Percentiles rank a stretch among this genome's conserved stretches.
phyloP scores from a whole-genome alignment of 1,140 invertebrate species.

The Mizuhopecten yessoensis region DNA sequence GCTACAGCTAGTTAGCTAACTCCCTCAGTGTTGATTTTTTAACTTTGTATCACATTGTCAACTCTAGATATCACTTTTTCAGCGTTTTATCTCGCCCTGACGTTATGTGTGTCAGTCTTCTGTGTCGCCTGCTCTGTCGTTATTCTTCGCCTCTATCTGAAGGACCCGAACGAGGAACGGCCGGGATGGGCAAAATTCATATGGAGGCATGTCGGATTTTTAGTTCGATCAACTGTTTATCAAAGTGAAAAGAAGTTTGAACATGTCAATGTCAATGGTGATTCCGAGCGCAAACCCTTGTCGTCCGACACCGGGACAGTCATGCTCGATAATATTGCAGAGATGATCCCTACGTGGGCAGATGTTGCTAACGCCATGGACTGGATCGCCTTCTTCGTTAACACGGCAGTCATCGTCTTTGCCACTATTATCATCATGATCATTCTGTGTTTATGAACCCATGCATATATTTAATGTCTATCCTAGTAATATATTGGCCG shows the following conservation, averaged over 20 bases:
- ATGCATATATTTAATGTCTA: background rate
- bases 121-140: background rate
- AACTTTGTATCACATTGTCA: too few species aligned
- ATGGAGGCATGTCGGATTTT: background rate
- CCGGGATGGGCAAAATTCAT: background rate
- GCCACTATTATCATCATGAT: background rate
- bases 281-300: background rate
- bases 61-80: background rate
- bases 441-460: background rate
- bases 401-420: background rate
- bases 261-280: background rate
- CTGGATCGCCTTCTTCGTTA: background rate
- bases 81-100: background rate
- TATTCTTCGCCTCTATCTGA: slow-evolving; percentile 22
- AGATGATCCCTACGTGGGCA: background rate
- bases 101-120: background rate
- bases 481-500: too few species aligned
- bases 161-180: background rate
- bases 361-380: background rate
- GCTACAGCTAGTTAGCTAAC: too few species aligned
- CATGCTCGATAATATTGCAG: background rate
- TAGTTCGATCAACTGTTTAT: background rate
- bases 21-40: too few species aligned
- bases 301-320: background rate
- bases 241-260: background rate